Evolutionary conservation across 2,888 invertebrate genomes (phyloP), one percentile per base, ranked within the genome.

Genomic region (Thera obeliscata): DNA sequence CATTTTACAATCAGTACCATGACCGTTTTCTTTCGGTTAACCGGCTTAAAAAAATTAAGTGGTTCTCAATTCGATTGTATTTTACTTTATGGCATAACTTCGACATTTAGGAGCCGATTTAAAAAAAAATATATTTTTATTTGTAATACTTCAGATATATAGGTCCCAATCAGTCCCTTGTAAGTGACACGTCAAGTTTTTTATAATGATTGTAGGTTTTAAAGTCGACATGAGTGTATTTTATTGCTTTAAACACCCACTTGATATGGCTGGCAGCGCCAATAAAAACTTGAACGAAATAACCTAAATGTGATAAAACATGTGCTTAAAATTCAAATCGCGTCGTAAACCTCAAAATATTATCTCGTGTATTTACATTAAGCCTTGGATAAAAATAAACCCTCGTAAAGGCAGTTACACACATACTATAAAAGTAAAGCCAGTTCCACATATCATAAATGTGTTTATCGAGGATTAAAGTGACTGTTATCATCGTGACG

Each of bases 321-420:
- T 0, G 57, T 58, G 4, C n/a, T 22, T 58, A 9, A 56, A 35
- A 58, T 46, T 58, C 57, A 48, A 58, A 48, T 46, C 5, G 11
- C 6, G 48, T 58, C 57, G 57, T 58, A 48, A 58, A 58, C 35
- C 57, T 12, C 43, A 12, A 58, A 41, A 58, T 48, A 48, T 33
- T 33, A 58, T 33, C 48, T 56, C 43, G 4, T 33, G 11, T 48
- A 48, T 58, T 43, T 58, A 58, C 57, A 48, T 56, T 56, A 43
- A 56, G 38, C 9, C 22, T 36, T 22, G 46, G 41, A 41, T 56
- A 49, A 56, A 56, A 56, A 63, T 63, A 56, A 55, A 56, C 56
- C 61, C 48, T 48, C 56, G 8, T 62, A 49, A 48, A 48, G 48
- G 12, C 48, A 48, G 48, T 49, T 56, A 56, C 56, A 56, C 36